These are phyloP conservation scores for Rhagonycha fulva DNA, from an alignment of 2,888 invertebrate genomes.

Conservation along the genomic window DNA sequence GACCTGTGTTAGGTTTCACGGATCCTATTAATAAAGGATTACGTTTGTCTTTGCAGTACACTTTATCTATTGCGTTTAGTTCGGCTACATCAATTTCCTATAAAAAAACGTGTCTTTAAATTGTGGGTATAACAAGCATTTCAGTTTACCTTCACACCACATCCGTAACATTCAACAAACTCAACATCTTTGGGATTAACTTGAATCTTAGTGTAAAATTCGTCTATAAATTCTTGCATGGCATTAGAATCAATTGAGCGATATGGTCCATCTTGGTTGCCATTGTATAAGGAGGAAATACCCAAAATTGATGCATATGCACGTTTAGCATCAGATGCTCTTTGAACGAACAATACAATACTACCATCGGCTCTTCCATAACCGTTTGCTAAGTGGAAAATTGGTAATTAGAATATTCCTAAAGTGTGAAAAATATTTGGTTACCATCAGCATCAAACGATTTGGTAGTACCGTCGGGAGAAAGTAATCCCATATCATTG, in stretches of 20 bases:
- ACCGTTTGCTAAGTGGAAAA: conserved; percentile 64
- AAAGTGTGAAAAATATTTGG: neutral
- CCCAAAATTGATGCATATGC: conserved; percentile 62
- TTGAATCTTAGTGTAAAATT: conserved; percentile 61
- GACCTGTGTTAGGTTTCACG: conserved; percentile 97
- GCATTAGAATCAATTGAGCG: conserved; percentile 48
- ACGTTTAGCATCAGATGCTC: conserved; percentile 59
- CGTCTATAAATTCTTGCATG: conserved; percentile 56
- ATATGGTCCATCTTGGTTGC: conserved; percentile 54
- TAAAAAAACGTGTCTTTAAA: conserved; percentile 10
- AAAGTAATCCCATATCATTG: conserved; percentile 64
- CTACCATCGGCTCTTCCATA: conserved; percentile 85
- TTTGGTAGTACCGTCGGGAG: conserved; percentile 64
- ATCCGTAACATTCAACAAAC: conserved; percentile 53
- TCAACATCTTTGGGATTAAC: conserved; percentile 51
- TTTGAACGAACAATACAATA: conserved; percentile 75
- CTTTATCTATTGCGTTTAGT: conserved; percentile 86
- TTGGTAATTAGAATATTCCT: neutral
- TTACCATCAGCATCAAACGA: conserved; percentile 68
- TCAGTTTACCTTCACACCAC: conserved; percentile 58
- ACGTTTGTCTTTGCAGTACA: conserved; percentile 82
- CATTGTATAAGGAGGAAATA: conserved; percentile 62
- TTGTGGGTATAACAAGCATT: neutral
- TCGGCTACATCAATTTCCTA: conserved; percentile 66
- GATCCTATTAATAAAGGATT: conserved; percentile 88